Percentiles rank a stretch among this genome's conserved stretches.
phyloP scores from a whole-genome alignment of 1,140 invertebrate species.

The Drosophila tani region DNA sequence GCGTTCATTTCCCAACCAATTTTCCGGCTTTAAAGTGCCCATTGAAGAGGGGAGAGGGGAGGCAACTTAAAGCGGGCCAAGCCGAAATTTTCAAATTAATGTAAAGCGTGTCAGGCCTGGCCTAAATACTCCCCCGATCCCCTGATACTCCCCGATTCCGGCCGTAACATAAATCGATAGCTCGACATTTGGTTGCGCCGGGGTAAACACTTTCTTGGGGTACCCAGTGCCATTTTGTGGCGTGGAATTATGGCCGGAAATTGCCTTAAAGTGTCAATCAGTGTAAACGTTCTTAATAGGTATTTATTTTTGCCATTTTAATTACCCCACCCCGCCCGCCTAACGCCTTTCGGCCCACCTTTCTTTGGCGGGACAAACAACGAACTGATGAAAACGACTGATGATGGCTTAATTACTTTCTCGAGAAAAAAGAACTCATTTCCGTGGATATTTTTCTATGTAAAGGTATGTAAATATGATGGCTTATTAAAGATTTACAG shows the following conservation, averaged over 20 bases:
- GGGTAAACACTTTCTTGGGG: slow-evolving; percentile 49
- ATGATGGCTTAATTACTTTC: slow-evolving; percentile 49
- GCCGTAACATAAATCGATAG: slow-evolving; percentile 51
- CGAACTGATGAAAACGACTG: slow-evolving; percentile 43
- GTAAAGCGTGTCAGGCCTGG: slow-evolving; percentile 47
- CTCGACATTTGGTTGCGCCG: slow-evolving; percentile 48
- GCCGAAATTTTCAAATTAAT: slow-evolving; percentile 41
- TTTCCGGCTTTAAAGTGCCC: slow-evolving; percentile 24
- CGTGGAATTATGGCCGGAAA: slow-evolving; percentile 60
- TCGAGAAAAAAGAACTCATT: slow-evolving; percentile 49
- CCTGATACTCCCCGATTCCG: neutral
- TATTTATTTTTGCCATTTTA: slow-evolving; percentile 65
- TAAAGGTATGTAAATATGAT: neutral
- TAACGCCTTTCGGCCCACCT: slow-evolving; percentile 7
- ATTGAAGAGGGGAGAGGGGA: neutral
- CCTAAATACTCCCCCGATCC: slow-evolving; percentile 26
- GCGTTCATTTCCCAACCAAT: slow-evolving; percentile 11
- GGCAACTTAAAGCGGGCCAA: slow-evolving; percentile 28
- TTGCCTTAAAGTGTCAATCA: slow-evolving; percentile 64
- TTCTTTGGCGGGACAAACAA: slow-evolving; percentile 30
- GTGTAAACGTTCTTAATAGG: slow-evolving; percentile 59
- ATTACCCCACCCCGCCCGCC: slow-evolving; percentile 43
- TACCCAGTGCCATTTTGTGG: slow-evolving; percentile 43
- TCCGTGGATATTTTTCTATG: slow-evolving; percentile 26
- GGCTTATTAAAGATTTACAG: slow-evolving; percentile 15